A percentile compares a stretch with the other conserved stretches of the same genome.
phyloP scores from a whole-genome alignment of 2,113 vertebrate species.

The Hydrolagus affinis region DNA sequence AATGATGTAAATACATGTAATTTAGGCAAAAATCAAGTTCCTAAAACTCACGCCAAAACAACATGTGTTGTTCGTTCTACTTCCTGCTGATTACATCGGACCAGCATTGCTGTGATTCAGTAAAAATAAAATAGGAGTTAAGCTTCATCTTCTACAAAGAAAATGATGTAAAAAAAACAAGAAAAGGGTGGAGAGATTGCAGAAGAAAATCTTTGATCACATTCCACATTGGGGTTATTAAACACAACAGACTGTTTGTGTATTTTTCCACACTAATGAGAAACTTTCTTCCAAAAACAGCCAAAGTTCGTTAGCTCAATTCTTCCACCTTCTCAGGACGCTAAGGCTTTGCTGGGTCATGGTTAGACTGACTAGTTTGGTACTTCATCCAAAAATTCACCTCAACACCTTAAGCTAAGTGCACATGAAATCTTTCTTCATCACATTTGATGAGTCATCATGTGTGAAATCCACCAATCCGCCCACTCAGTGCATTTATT shows the following conservation, averaged over 20 bases:
- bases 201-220: background rate
- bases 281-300: background rate
- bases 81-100: slow-evolving; percentile 15
- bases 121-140: background rate
- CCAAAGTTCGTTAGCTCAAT: no score
- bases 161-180: background rate
- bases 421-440: no score
- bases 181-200: background rate
- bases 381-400: no score
- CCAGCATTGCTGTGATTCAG: background rate
- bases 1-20: no score
- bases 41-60: background rate
- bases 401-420: no score
- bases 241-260: background rate
- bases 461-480: no score
- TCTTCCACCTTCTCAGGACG: no score
- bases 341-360: no score
- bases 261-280: background rate
- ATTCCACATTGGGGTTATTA: background rate
- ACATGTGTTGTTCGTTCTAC: background rate
- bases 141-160: background rate
- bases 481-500: no score
- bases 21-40: no score
- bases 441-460: no score
- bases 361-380: no score